Evolutionary conservation across 2,797 vertebrate genomes (phyloP), one percentile per base, ranked within the genome.

Genomic region (Tamandua tetradactyla): DNA sequence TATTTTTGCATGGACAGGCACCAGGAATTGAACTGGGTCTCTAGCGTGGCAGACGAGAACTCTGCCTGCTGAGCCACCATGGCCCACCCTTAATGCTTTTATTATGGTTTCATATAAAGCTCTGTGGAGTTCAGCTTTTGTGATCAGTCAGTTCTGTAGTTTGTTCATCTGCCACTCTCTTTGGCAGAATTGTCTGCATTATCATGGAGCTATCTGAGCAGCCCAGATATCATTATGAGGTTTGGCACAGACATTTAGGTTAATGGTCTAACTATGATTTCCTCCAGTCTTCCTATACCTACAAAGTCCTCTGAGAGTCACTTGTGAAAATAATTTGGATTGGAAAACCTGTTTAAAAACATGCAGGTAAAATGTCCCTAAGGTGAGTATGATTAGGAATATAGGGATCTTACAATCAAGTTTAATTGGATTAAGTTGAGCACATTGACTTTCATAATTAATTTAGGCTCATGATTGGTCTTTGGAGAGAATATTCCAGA

Each of bases 371-470:
- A 93, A 89, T 93, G 71, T 97, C 97, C 95, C 97, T 89, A 92
- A 95, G 96, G 96, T 95, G 94, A 97, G 49, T 87, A 94, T 96
- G 86, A 97, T 97, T 96, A 96, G 91, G 71, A 98, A 96, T 94
- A 96, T 96, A 97, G 83, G 87, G 42, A 97, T 95, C 87, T 84
- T 87, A 87, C 97, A 98, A 98, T 98, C 98, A 98, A 97, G 94
- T 94, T 97, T 97, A 98, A 98, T 98, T 98, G 96, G 92, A 96
- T 96, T 97, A 97, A 95, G 93, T 95, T 91, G 94, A 95, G 62
- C 96, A 95, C 80, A 94, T 85, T 97, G 94, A 97, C 95, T 97
- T 97, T 84, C 96, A 98, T 97, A 98, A 98, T 98, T 98, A 98
- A 98, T 98, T 97, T 97, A 97, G 93, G 93, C 82, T 92, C 96